Conservation (phyloP, 2,888 invertebrate genomes). For the Acleris laterana region DNA sequence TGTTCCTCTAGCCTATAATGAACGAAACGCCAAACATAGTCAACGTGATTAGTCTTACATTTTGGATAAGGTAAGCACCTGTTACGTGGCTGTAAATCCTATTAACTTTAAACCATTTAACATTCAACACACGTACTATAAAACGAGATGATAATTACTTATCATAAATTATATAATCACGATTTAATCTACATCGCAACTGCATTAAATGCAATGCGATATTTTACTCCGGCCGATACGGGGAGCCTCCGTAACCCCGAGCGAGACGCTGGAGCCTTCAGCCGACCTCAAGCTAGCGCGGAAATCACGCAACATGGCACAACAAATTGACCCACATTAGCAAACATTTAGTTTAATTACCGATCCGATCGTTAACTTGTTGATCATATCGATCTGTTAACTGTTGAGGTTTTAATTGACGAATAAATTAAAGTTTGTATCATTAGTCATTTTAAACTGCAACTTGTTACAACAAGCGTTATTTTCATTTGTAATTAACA, state of each 20-base stretch:
- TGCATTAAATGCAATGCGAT: conserved; percentile 20
- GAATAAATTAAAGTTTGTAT: conserved; percentile 23
- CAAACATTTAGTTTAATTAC: conserved; percentile 33
- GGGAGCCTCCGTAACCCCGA: background rate
- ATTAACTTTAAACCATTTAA: background rate
- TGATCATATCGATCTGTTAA: conserved; percentile 30
- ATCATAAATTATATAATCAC: conserved; percentile 16
- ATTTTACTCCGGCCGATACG: conserved; percentile 21
- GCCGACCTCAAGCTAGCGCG: conserved; percentile 39
- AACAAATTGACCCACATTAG: conserved; percentile 38
- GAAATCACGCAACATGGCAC: conserved; percentile 38
- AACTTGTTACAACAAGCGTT: background rate
- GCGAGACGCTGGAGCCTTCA: conserved; percentile 28
- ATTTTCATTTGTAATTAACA: background rate
- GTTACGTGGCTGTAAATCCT: background rate
- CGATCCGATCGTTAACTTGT: background rate
- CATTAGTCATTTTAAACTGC: background rate
- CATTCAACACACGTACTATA: conserved; percentile 1
- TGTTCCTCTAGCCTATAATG: too few relatives aligned
- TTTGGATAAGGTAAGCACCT: too few relatives aligned
- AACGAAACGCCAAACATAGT: too few relatives aligned
- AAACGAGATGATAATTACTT: conserved; percentile 19
- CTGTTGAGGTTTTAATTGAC: conserved; percentile 12
- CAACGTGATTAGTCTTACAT: too few relatives aligned
- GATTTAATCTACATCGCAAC: conserved; percentile 13